phyloP scores from a whole-genome alignment of 2,113 vertebrate genomes.

The Chaetodon auriga region DNA sequence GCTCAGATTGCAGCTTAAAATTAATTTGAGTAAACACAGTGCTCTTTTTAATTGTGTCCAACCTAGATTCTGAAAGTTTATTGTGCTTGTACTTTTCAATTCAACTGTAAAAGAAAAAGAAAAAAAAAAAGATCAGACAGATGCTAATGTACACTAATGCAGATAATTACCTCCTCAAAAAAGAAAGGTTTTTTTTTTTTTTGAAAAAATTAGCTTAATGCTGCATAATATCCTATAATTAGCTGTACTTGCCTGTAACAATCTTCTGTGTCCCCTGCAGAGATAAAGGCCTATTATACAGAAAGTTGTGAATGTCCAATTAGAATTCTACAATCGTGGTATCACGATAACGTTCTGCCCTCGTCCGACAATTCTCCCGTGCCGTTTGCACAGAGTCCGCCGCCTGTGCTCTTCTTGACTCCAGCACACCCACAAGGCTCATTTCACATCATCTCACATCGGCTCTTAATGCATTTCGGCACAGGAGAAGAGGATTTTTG shows the following conservation, averaged over 20 bases:
- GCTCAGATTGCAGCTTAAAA: background rate
- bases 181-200: too few species aligned
- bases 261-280: too few species aligned
- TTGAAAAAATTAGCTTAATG: too few species aligned
- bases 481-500: constrained; percentile 25
- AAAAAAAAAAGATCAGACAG: too few species aligned
- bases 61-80: background rate
- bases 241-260: too few species aligned
- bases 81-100: too few species aligned
- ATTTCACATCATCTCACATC: constrained; percentile 52
- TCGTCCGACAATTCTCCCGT: constrained; percentile 2
- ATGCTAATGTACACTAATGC: too few species aligned
- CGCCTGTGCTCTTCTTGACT: constrained; percentile 42
- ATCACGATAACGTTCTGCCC: constrained; percentile 16
- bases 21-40: background rate
- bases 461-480: constrained; percentile 55
- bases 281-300: background rate
- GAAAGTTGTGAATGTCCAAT: background rate
- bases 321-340: background rate
- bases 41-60: background rate
- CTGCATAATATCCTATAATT: background rate
- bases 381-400: constrained; percentile 29
- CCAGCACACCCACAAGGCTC: constrained; percentile 52
- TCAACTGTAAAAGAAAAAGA: too few species aligned
- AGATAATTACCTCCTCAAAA: too few species aligned